Evolutionary conservation across 1,140 invertebrate genomes (phyloP).

Genomic region (Neuroterus valhalla): DNA sequence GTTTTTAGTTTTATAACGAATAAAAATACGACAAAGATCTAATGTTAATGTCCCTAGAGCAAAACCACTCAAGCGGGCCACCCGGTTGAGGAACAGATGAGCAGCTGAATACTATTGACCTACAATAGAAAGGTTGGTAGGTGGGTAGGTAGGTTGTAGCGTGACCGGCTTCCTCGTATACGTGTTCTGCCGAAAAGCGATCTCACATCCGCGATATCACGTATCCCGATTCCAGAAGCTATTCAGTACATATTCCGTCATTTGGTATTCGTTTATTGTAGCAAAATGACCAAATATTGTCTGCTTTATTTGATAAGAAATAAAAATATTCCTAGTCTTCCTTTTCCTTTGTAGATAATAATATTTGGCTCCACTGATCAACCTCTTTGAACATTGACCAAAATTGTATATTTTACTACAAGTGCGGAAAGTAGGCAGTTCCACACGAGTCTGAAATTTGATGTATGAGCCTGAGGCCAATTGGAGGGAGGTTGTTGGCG

Average conservation of each 20-base stretch:
- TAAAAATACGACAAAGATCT: neutral
- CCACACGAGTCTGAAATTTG: no score
- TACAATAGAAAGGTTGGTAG: conserved; percentile 61
- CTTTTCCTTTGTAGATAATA: neutral
- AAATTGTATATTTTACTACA: no score
- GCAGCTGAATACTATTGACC: conserved; percentile 72
- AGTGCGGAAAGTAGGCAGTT: no score
- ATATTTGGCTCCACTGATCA: neutral
- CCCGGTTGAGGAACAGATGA: conserved; percentile 49
- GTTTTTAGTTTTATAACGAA: no score
- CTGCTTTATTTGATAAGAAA: neutral
- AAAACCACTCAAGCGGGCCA: conserved; percentile 49
- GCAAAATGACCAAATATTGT: neutral
- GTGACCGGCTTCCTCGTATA: conserved; percentile 58
- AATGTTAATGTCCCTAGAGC: conserved; percentile 1
- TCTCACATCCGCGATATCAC: conserved; percentile 32
- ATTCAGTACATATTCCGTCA: neutral
- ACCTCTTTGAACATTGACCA: no score
- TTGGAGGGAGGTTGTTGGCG: no score
- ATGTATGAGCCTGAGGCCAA: no score
- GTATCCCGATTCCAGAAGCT: conserved; percentile 35
- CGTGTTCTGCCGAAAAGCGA: conserved; percentile 55
- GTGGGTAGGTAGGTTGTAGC: conserved; percentile 54
- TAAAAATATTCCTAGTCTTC: neutral
- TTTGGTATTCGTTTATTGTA: neutral